Percentiles rank a stretch among this genome's conserved stretches.
These are phyloP conservation scores for Erythrocercus mccallii DNA, from an alignment of 2,113 vertebrate species.

Conservation along the genomic window DNA sequence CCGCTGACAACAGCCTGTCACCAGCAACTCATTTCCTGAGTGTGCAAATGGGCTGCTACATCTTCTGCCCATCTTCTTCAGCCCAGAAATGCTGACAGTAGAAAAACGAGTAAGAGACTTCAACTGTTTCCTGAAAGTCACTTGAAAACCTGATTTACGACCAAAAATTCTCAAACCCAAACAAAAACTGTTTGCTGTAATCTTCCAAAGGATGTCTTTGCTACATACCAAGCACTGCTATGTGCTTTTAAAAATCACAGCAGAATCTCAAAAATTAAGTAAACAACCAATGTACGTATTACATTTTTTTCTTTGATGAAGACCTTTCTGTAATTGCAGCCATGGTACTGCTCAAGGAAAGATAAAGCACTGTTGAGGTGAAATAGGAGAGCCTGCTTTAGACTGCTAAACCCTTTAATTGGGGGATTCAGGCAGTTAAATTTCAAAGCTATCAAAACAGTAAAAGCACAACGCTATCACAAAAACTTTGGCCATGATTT, in stretches of 20 bases:
- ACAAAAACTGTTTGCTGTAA: neutral
- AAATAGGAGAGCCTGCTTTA: neutral
- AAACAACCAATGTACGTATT: neutral
- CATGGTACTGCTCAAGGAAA: neutral
- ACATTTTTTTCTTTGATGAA: neutral
- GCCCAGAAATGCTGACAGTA: neutral
- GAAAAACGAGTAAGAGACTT: neutral
- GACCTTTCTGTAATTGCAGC: neutral
- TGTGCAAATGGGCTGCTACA: accelerated
- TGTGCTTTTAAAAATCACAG: neutral
- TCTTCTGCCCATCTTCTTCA: neutral
- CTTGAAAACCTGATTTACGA: neutral
- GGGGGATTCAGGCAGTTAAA: slow-evolving; percentile 7
- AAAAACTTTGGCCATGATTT: neutral
- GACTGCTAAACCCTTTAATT: neutral
- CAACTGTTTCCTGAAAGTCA: neutral
- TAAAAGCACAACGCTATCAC: slow-evolving; percentile 22
- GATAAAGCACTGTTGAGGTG: neutral
- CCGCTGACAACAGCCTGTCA: slow-evolving; percentile 1
- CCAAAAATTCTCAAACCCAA: neutral
- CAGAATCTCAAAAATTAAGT: neutral
- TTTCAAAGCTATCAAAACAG: slow-evolving; percentile 75
- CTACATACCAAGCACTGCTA: neutral
- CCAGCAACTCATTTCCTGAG: neutral
- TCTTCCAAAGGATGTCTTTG: neutral